Percentiles rank a stretch among this genome's conserved stretches.
Conservation (phyloP, 1,140 invertebrate species). For the Pogonus chalceus region DNA sequence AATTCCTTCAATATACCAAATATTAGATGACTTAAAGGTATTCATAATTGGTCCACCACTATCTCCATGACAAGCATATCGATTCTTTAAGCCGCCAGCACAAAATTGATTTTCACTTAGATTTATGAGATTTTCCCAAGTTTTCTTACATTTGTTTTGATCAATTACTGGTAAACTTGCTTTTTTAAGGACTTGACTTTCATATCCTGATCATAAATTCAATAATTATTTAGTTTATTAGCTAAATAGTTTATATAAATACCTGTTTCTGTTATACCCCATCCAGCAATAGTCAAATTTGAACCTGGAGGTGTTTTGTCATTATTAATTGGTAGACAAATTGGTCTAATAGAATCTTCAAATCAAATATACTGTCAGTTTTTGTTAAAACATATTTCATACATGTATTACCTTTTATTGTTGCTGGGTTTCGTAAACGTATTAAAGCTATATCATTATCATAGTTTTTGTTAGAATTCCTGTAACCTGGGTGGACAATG, state of each 20-base stretch:
- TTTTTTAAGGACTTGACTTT: conserved; percentile 3
- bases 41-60: conserved; percentile 48
- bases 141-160: conserved; percentile 2
- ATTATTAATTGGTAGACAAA: conserved; percentile 9
- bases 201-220: neutral
- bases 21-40: conserved; percentile 24
- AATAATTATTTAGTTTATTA: neutral
- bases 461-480: conserved; percentile 19
- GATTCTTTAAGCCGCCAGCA: conserved; percentile 51
- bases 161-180: conserved; percentile 12
- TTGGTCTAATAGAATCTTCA: conserved; percentile 22
- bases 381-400: no score
- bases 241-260: neutral
- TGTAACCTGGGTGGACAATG: conserved; percentile 42
- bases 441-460: conserved; percentile 58
- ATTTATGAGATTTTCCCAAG: conserved; percentile 13
- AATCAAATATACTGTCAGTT: conserved; percentile 34
- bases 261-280: conserved; percentile 10
- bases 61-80: conserved; percentile 57
- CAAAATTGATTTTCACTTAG: conserved; percentile 49
- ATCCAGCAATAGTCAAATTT: conserved; percentile 9
- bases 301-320: neutral
- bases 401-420: no score
- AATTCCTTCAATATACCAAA: conserved; percentile 42
- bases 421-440: no score